Percentiles rank a stretch among this genome's conserved stretches.
Conservation (phyloP, 1,140 invertebrate species). For the Teleogryllus occipitalis region DNA sequence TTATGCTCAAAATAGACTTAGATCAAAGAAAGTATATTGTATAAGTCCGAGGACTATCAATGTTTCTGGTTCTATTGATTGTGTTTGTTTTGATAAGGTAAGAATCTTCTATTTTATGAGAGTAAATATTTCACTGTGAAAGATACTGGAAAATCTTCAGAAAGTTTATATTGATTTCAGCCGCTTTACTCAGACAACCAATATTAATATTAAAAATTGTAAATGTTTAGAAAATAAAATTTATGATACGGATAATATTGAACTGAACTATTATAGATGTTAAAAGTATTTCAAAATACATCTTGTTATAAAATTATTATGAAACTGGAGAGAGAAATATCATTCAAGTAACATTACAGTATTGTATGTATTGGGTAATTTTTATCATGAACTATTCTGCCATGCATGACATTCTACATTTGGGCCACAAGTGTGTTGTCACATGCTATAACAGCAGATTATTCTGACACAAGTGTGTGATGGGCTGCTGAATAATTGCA, state of each 20-base stretch:
- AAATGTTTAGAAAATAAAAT: not conserved
- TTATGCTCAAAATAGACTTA: conserved; percentile 73
- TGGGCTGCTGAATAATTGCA: too few relatives aligned
- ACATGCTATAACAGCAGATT: too few relatives aligned
- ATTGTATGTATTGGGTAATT: not conserved
- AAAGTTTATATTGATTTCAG: not conserved
- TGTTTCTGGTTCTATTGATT: conserved; percentile 80
- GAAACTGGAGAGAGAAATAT: too few relatives aligned
- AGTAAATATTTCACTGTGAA: not conserved
- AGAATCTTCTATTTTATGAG: conserved; percentile 8
- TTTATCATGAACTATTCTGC: conserved; percentile 12
- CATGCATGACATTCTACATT: not conserved
- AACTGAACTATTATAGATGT: too few relatives aligned
- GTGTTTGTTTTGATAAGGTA: conserved; percentile 93
- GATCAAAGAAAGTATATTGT: conserved; percentile 74
- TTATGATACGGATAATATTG: too few relatives aligned
- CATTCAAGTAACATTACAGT: too few relatives aligned
- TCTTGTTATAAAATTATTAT: too few relatives aligned
- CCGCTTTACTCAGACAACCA: not conserved
- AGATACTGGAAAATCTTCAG: not conserved
- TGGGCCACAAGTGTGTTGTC: too few relatives aligned
- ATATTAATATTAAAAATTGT: not conserved
- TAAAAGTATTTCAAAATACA: too few relatives aligned
- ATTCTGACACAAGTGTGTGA: too few relatives aligned
- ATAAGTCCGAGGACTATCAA: conserved; percentile 86